Evolutionary conservation across 2,113 vertebrate species (phyloP), one percentile per base, ranked within the genome.

Genomic region (Willisornis vidua): DNA sequence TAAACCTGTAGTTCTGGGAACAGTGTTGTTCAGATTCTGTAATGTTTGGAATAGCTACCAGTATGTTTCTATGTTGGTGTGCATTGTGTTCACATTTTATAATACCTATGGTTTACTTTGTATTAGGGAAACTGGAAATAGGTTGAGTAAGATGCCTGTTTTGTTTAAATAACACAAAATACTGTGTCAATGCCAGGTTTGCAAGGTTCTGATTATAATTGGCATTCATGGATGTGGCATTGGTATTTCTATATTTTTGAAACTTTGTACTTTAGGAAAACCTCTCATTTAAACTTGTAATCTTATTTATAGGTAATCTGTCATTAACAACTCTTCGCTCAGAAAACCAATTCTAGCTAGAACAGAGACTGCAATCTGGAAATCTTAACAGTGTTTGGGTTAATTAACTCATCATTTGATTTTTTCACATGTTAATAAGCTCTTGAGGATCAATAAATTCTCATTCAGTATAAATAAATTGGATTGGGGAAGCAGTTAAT

Each of bases 381-480:
- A 77, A 89, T 61, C 6, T 46, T 89, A 62, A 57, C 33, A 71
- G 28, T 83, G 43, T 72, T 81, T 55, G 37, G 14, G 39, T 88
- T 90, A 89, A 97, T 93, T 83, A 94, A 91, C 35, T 63, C 49
- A 41, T 88, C 39, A 51, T 91, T 89, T 89, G 57, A 72, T 89
- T 87, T 95, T 16, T 90, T 89, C 88, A 71, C 59, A 66, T 87
- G 46, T 45, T 89, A 91, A 93, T 72, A 79, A 81, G 74, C 33
- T 96, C 52, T 78, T 81, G 52, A 95, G 25, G 67, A 91, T 80
- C 89, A 90, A 94, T 94, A 86, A 71, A 94, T 93, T 93, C 49
- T 89, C 51, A 62, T 93, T 88, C 39, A 51, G 70, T 59, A 86
- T 83, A 95, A 96, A 77, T 66, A 92, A 65, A 94, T 72, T 62